phyloP scores from a whole-genome alignment of 2,113 vertebrate species.

The Lamprotornis superbus region DNA sequence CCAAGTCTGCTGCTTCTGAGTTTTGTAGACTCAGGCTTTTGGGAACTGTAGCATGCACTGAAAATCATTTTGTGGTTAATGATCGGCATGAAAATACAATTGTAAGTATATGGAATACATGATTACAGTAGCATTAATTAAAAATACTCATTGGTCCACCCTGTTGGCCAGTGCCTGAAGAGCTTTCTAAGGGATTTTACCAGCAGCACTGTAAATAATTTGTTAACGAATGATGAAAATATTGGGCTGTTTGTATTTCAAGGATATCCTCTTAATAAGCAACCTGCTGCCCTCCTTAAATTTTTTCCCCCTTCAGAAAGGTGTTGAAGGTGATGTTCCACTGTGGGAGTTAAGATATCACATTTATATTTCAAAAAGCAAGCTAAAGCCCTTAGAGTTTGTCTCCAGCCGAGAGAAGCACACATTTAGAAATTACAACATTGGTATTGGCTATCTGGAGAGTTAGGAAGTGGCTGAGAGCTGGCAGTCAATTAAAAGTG shows the following conservation, averaged over 20 bases:
- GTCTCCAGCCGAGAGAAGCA: slow-evolving; percentile 55
- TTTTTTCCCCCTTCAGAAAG: slow-evolving; percentile 1
- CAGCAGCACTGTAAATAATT: slow-evolving; percentile 47
- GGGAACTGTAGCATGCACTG: not conserved
- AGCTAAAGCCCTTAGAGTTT: slow-evolving; percentile 56
- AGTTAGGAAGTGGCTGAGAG: slow-evolving; percentile 71
- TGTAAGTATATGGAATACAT: not conserved
- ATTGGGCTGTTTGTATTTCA: slow-evolving; percentile 49
- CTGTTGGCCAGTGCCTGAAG: slow-evolving; percentile 24
- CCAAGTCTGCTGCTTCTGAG: not conserved
- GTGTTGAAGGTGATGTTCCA: slow-evolving; percentile 42
- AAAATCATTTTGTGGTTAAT: not conserved
- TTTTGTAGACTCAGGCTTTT: not conserved
- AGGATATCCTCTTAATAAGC: slow-evolving; percentile 28
- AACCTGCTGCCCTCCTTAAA: not conserved
- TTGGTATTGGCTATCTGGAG: slow-evolving; percentile 68
- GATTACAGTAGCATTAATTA: slow-evolving; percentile 27
- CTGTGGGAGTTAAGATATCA: slow-evolving; percentile 42
- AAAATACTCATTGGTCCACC: slow-evolving; percentile 29
- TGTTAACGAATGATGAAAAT: slow-evolving; percentile 64
- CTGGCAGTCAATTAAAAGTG: slow-evolving; percentile 78
- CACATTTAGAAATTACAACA: slow-evolving; percentile 66
- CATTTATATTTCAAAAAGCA: slow-evolving; percentile 66
- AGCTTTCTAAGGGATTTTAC: slow-evolving; percentile 54
- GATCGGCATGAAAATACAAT: not conserved